A percentile compares a stretch with the other conserved stretches of the same genome.
phyloP scores from a whole-genome alignment of 2,888 invertebrate species.

The Camponotus fellah region DNA sequence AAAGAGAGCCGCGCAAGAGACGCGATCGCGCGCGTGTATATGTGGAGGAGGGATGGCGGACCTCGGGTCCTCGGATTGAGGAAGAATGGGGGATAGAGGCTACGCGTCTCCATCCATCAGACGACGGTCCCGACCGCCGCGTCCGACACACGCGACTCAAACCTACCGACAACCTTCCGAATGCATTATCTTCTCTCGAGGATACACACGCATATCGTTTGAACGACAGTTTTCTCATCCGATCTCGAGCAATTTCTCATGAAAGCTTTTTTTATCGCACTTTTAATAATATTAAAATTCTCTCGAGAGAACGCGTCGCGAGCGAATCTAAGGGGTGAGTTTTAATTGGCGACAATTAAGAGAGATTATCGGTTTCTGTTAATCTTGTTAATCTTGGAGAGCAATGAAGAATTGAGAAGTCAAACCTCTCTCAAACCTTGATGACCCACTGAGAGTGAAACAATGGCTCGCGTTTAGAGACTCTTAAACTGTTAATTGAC shows the following conservation, averaged over 20 bases:
- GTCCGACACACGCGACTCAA: constrained; percentile 81
- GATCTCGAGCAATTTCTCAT: constrained; percentile 5
- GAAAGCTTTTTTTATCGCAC: background rate
- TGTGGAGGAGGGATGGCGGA: constrained; percentile 71
- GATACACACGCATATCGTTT: constrained; percentile 67
- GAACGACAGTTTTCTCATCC: constrained; percentile 7
- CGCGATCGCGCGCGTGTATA: constrained; percentile 49
- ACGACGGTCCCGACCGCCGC: constrained; percentile 78
- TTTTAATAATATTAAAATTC: background rate
- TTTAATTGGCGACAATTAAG: constrained; percentile 14
- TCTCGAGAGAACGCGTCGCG: background rate
- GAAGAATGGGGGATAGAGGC: constrained; percentile 81
- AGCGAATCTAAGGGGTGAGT: background rate
- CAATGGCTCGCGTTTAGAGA: constrained; percentile 22
- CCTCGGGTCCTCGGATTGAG: constrained; percentile 75
- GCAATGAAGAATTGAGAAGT: constrained; percentile 7
- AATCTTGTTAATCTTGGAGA: background rate
- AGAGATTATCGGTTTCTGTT: background rate
- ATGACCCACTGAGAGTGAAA: background rate
- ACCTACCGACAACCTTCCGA: constrained; percentile 78
- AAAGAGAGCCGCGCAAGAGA: constrained; percentile 54
- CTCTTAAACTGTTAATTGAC: constrained; percentile 69
- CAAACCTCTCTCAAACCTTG: background rate
- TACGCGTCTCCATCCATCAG: constrained; percentile 85
- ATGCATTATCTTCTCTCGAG: constrained; percentile 81